Conservation (phyloP, 2,797 vertebrate genomes). For the Hipposideros larvatus region DNA sequence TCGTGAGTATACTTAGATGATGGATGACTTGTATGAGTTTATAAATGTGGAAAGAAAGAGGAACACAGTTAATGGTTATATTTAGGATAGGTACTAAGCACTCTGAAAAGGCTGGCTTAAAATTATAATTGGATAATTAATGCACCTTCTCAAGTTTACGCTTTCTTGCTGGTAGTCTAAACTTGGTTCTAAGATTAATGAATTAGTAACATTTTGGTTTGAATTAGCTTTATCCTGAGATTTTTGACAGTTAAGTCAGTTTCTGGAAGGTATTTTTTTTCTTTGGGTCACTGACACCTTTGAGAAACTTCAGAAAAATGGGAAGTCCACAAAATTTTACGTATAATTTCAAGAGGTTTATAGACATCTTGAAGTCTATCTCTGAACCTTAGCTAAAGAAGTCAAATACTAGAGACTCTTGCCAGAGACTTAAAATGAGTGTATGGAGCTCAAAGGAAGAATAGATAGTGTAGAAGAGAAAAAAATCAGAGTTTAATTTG, state of each 20-base stretch:
- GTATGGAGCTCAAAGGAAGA: neutral
- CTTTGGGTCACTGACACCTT: slow-evolving; percentile 17
- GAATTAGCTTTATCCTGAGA: slow-evolving; percentile 25
- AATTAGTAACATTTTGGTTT: slow-evolving; percentile 40
- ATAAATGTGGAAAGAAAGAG: neutral
- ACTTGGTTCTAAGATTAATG: slow-evolving; percentile 4
- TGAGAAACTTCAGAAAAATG: slow-evolving; percentile 47
- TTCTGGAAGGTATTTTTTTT: neutral
- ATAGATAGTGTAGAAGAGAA: neutral
- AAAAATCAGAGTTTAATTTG: neutral
- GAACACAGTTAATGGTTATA: neutral
- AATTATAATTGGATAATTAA: neutral
- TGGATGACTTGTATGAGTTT: neutral
- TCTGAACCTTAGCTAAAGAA: neutral
- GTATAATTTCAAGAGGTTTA: slow-evolving; percentile 4
- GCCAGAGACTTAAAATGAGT: neutral
- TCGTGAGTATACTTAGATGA: neutral
- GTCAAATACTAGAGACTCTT: neutral
- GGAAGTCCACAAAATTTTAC: neutral
- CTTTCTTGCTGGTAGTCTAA: slow-evolving; percentile 47
- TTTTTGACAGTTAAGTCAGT: slow-evolving; percentile 1
- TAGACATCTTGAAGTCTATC: neutral
- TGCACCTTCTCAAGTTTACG: neutral
- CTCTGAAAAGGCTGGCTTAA: neutral
- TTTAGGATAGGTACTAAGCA: neutral